Evolutionary conservation across 2,113 vertebrate genomes (phyloP), one percentile per base, ranked within the genome.

Genomic region (Empidonax traillii): DNA sequence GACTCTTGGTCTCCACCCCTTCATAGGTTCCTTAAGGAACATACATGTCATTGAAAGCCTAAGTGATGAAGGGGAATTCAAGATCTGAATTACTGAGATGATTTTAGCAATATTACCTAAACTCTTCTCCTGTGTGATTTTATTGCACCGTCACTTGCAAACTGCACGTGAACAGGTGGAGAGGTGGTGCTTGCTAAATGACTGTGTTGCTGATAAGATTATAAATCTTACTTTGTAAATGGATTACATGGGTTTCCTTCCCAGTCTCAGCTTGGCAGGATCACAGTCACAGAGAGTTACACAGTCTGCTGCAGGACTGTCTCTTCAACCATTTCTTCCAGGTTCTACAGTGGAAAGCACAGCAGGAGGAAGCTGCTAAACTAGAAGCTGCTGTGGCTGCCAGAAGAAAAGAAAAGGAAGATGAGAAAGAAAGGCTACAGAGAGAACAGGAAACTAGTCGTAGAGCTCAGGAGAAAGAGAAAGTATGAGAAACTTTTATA

Each of bases 301-400:
- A 23, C 44, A 20, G 33, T 7, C 39, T 80, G 49, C 62, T 75
- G 65, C 41, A 51, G 30, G 23, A 31, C 51, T 74, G 33, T 51
- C 43, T 46, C 28, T 47, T 81, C 67, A 24, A 67, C 73, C 5
- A 1, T 66, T 89, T 81, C 84, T 83, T 97, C 62, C 94, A 99
- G 99, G 97, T 99, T 92, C 97, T 98, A 52, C 98, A 98, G 56
- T 99, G 99, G 99, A 98, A 96, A 87, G 96, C 94, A 44, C 98
- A 98, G 85, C 99, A 99, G 97, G 98, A 99, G 95, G 99, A 99
- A 96, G 97, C 98, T 90, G 97, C 98, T 10, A 97, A 91, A 89
- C 96, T 99, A 46, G 99, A 99, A 97, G 98, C 98, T 91, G 98
- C 98, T 76, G 96, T 99, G 72, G 98, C 98, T 95, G 96, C 97